phyloP scores from a whole-genome alignment of 1,140 invertebrate genomes.

The Drosophila pandora region DNA sequence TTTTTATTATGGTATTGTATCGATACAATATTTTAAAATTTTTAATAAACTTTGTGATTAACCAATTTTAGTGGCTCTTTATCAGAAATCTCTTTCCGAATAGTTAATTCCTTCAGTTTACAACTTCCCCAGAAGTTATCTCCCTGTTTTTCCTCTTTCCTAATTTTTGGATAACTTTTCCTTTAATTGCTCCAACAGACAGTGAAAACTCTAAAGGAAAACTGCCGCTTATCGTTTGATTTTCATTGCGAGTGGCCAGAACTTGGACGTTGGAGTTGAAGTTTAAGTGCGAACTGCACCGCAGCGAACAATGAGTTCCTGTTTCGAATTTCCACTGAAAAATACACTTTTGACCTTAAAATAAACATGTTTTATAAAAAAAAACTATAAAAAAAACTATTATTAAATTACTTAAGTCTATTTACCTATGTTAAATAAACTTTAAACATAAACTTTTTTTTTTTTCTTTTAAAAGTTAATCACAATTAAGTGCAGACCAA shows the following conservation, averaged over 20 bases:
- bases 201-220: constrained; percentile 48
- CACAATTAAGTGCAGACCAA: constrained; percentile 72
- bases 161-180: constrained; percentile 43
- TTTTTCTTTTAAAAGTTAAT: constrained; percentile 1
- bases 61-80: background rate
- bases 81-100: constrained; percentile 3
- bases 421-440: background rate
- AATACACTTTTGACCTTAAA: background rate
- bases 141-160: constrained; percentile 2
- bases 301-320: constrained; percentile 40
- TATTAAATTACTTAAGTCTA: background rate
- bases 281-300: constrained; percentile 40
- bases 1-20: no score
- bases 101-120: constrained; percentile 31
- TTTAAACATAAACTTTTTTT: background rate
- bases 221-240: constrained; percentile 72
- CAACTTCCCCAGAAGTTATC: constrained; percentile 27
- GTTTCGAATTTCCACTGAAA: background rate
- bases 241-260: constrained; percentile 49
- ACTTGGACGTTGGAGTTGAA: constrained; percentile 54
- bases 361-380: background rate
- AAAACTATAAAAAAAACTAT: background rate
- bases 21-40: no score
- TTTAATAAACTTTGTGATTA: no score
- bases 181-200: constrained; percentile 69